These are phyloP conservation scores for Drosophila sechellia DNA, from an alignment of 1,140 invertebrate species.

Conservation along the genomic window DNA sequence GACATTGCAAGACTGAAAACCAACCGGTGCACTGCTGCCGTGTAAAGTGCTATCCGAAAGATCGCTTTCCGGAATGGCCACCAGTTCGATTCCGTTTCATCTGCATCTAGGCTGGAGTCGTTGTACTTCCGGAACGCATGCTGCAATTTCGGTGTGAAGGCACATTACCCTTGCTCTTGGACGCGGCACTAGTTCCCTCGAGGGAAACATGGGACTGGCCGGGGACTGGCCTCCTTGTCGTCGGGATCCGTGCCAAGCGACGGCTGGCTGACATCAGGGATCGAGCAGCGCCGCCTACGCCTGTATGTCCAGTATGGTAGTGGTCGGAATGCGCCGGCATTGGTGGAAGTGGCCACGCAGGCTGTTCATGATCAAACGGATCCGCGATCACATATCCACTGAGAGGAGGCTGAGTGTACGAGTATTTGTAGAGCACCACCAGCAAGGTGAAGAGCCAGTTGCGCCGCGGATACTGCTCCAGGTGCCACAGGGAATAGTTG, in stretches of 20 bases:
- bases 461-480: conserved; percentile 93
- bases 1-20: neutral
- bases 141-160: conserved; percentile 78
- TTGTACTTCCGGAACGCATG: conserved; percentile 85
- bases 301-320: conserved; percentile 87
- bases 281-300: conserved; percentile 86
- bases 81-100: conserved; percentile 93
- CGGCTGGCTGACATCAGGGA: conserved; percentile 91
- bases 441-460: conserved; percentile 97
- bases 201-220: conserved; percentile 82
- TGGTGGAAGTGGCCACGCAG: conserved; percentile 95
- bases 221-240: conserved; percentile 84
- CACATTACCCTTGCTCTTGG: conserved; percentile 81
- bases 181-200: conserved; percentile 81
- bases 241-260: conserved; percentile 88
- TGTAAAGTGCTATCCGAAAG: conserved; percentile 93
- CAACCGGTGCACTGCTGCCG: conserved; percentile 88
- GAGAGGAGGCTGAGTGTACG: conserved; percentile 93
- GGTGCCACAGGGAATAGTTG: conserved; percentile 93
- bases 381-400: conserved; percentile 92
- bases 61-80: conserved; percentile 94
- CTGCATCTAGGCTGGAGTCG: conserved; percentile 91
- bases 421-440: conserved; percentile 99
- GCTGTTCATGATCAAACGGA: conserved; percentile 97
- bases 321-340: conserved; percentile 92